Conservation (phyloP, 2,888 invertebrate species). For the Microctonus hyperodae region DNA sequence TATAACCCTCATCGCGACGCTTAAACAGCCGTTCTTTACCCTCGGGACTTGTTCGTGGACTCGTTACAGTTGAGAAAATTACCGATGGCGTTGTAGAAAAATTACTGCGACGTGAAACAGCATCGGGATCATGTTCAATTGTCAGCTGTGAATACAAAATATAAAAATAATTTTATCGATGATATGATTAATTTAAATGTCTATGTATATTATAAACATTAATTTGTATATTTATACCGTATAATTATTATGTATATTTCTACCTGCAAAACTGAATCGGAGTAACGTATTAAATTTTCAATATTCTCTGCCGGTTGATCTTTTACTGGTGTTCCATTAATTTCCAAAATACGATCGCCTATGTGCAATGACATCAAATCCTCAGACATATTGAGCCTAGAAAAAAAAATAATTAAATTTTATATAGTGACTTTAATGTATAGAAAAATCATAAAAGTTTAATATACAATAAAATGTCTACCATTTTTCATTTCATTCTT, state of each 20-base stretch:
- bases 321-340: conserved; percentile 87
- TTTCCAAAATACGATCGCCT: conserved; percentile 92
- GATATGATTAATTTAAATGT: conserved; percentile 8
- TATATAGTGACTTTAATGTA: background rate
- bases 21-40: conserved; percentile 66
- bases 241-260: too few relatives aligned
- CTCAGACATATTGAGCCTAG: conserved; percentile 81
- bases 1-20: conserved; percentile 70
- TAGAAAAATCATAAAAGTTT: background rate
- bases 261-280: conserved; percentile 80
- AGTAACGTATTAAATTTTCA: conserved; percentile 76
- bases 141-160: conserved; percentile 72
- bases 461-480: conserved; percentile 4
- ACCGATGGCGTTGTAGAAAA: conserved; percentile 62
- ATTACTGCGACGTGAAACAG: conserved; percentile 67
- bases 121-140: conserved; percentile 88
- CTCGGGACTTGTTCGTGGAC: conserved; percentile 59
- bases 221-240: conserved; percentile 23
- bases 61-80: conserved; percentile 62
- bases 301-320: conserved; percentile 82
- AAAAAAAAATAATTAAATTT: conserved; percentile 42
- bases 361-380: conserved; percentile 86
- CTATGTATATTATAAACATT: background rate
- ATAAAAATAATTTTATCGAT: background rate
- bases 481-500: background rate